Evolutionary conservation across 2,113 vertebrate species (phyloP).

Genomic region (Paratilapia polleni): DNA sequence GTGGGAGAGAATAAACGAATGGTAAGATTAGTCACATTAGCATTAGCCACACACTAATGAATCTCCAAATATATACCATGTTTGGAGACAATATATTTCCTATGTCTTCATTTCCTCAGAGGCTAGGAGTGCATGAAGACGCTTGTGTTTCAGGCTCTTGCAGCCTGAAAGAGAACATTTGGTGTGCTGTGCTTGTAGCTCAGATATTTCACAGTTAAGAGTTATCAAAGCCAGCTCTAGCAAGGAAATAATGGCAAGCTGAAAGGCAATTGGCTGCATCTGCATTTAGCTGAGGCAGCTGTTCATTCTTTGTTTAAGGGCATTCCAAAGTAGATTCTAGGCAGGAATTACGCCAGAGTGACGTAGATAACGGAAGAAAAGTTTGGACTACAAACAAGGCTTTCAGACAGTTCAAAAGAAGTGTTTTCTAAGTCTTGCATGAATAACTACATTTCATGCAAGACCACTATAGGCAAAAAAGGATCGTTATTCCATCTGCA

Average conservation of each 20-base stretch:
- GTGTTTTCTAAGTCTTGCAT: not conserved
- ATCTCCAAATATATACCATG: not conserved
- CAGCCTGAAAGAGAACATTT: rapidly evolving
- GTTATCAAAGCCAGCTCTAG: not conserved
- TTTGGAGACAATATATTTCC: not conserved
- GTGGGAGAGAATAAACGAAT: rapidly evolving
- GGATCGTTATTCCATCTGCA: not conserved
- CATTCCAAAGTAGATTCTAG: not conserved
- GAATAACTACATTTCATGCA: not conserved
- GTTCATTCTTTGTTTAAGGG: not conserved
- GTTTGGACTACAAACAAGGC: not conserved
- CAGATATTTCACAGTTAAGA: not conserved
- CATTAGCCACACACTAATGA: not conserved
- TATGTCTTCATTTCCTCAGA: not conserved
- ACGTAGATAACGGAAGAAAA: rapidly evolving
- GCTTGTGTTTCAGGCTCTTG: not conserved
- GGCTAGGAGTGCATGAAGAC: rapidly evolving
- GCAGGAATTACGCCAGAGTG: not conserved
- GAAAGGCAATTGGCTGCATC: not conserved
- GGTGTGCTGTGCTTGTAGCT: not conserved
- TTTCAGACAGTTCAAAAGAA: not conserved
- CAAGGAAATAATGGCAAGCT: not conserved
- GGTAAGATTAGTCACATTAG: not conserved
- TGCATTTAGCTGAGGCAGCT: not conserved
- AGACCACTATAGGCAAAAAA: not conserved